Conservation (phyloP, 2,888 invertebrate genomes). For the Acanthosepion esculentum region DNA sequence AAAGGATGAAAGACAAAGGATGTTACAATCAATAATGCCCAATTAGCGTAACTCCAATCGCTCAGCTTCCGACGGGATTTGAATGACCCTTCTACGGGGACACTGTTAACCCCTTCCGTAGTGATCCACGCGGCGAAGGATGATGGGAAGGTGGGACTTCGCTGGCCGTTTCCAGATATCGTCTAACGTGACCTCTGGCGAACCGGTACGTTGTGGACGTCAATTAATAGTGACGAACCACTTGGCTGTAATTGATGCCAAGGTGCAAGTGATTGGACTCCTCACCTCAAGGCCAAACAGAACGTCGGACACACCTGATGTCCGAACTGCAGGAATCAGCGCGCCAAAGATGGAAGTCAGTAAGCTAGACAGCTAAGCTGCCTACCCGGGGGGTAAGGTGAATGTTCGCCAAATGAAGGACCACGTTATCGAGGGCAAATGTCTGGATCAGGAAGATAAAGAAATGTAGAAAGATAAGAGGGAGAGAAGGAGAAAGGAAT, state of each 20-base stretch:
- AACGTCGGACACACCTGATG: background rate
- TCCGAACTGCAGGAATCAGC: background rate
- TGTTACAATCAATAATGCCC: slow-evolving; percentile 23
- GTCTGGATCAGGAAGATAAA: background rate
- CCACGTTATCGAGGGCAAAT: background rate
- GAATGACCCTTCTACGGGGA: background rate
- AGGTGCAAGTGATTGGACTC: slow-evolving; percentile 10
- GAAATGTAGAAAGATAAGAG: background rate
- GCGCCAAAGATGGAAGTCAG: background rate
- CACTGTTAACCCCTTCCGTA: slow-evolving; percentile 8
- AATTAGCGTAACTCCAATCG: background rate
- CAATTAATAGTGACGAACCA: slow-evolving; percentile 9
- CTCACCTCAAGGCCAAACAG: background rate
- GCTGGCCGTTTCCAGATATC: background rate
- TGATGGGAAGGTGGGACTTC: background rate
- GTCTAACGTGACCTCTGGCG: background rate
- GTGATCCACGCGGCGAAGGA: background rate
- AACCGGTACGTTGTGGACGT: background rate
- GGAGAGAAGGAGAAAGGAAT: background rate
- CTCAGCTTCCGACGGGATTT: background rate
- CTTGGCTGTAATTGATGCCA: background rate
- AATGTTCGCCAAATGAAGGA: background rate
- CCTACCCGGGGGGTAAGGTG: background rate
- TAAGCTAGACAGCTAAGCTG: background rate
- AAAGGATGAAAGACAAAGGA: slow-evolving; percentile 33